These are phyloP conservation scores for Rhaphigaster nebulosa DNA, from an alignment of 2,888 invertebrate genomes.

Conservation along the genomic window DNA sequence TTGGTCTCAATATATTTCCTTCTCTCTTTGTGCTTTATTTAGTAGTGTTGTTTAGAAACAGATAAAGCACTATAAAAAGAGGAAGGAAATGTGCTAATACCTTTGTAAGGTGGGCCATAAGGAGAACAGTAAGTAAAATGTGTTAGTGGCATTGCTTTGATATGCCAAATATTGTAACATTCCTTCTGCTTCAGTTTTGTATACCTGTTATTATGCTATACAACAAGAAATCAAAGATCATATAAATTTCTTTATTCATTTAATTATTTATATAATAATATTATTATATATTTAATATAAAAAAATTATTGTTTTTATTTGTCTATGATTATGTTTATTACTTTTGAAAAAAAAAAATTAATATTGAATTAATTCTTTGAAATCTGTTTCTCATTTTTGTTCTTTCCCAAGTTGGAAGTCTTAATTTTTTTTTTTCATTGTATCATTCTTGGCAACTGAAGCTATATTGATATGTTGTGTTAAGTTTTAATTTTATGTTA, in stretches of 20 bases:
- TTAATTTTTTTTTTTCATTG: not conserved
- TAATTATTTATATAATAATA: not conserved
- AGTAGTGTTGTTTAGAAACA: not conserved
- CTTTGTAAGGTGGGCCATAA: not conserved
- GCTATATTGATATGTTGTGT: not conserved
- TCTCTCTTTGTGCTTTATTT: not conserved
- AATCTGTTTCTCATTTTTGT: not conserved
- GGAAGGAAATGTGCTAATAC: not conserved
- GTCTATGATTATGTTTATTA: not conserved
- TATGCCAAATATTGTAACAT: slow-evolving; percentile 1
- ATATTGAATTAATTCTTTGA: not conserved
- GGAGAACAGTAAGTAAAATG: not conserved
- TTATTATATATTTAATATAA: not conserved
- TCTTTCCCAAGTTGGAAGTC: not conserved
- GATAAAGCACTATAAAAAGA: not conserved
- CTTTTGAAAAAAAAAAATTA: not conserved
- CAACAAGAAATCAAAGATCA: not conserved
- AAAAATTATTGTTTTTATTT: not conserved
- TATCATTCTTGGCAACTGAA: not conserved
- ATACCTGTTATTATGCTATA: not conserved
- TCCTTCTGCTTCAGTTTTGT: not conserved
- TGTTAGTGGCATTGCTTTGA: not conserved
- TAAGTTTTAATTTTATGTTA: slow-evolving; percentile 16
- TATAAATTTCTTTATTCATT: not conserved
- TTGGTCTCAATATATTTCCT: not conserved